A percentile compares a stretch with the other conserved stretches of the same genome.
phyloP scores from a whole-genome alignment of 1,140 invertebrate genomes.

The Lepidotrigona ventralis region DNA sequence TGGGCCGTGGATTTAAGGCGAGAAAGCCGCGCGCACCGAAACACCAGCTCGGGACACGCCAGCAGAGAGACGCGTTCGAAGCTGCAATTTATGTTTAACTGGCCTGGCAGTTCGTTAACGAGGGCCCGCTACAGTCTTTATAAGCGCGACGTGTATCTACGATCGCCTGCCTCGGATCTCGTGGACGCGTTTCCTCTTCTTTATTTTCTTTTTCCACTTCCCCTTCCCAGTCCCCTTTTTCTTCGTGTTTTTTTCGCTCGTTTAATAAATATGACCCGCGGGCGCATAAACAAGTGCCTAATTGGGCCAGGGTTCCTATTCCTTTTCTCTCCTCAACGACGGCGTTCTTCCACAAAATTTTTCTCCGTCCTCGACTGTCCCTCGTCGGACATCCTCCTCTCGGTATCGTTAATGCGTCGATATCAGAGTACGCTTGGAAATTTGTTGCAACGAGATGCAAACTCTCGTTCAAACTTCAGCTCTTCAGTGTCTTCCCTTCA shows the following conservation, averaged over 20 bases:
- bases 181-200: conserved; percentile 57
- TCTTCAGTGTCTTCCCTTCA: too few relatives aligned
- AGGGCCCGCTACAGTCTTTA: conserved; percentile 66
- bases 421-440: too few relatives aligned
- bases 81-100: conserved; percentile 69
- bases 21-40: conserved; percentile 48
- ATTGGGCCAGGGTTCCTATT: conserved; percentile 65
- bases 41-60: conserved; percentile 26
- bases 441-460: too few relatives aligned
- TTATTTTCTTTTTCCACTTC: conserved; percentile 31
- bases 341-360: not conserved
- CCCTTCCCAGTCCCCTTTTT: conserved; percentile 23
- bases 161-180: conserved; percentile 61
- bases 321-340: conserved; percentile 52
- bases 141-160: conserved; percentile 69
- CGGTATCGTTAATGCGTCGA: too few relatives aligned
- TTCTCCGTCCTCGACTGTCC: not conserved
- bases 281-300: conserved; percentile 69
- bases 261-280: conserved; percentile 61
- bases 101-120: conserved; percentile 69
- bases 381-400: conserved; percentile 16
- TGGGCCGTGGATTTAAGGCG: conserved; percentile 62
- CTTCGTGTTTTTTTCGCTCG: conserved; percentile 64
- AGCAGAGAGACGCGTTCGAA: conserved; percentile 56
- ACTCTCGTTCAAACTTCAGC: too few relatives aligned